Base-by-base conservation (phyloP, 2,888 invertebrate genomes). In the Dasysyrphus albostriatus region DNA sequence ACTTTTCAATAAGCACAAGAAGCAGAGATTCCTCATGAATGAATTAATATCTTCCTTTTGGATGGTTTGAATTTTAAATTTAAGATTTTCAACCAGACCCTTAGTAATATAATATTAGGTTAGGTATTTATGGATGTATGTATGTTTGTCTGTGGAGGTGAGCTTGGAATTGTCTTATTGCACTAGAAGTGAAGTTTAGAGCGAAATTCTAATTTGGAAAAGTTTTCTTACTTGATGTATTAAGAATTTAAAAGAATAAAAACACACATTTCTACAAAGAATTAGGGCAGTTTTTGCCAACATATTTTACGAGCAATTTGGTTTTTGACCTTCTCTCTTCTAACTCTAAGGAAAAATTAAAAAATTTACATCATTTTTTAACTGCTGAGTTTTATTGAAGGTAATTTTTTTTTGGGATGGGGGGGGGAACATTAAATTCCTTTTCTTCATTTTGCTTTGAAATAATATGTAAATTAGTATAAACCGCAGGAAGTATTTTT, bases 21-120 rank as follows among this genome's bases (percentile, higher is more conserved):
- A 67, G 12, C 19, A 37, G 67, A 67, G n/a, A 34, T 37, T 37
- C 49, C 19, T 49, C 67, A 49, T 67, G 47, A 49, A 49, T 67
- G 34, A 67, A 49, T 37, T 67, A 67, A 49, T 34, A 19, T 49
- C 34, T 67, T 34, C 32, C 14, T 47, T 44, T 67, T 14, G 7
- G 14, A 37, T 49, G 67, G 34, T 49, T 67, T 49, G 67, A 67
- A 49, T 67, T 67, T 67, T 34, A 49, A 67, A 44, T 65, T 16
- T 61, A 14, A 14, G 14, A 61, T 19, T 14, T 58, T 42, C 14
- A 61, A 29, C 42, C 5, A 5, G 3, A 47, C 29, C 10, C 8
- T 54, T 7, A 54, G 54, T 54, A 29, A 54, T 51, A 4, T 19
- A 12, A 1, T 4, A 51, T 29, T 29, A 12, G 6, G 14, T 29